Evolutionary conservation across 2,888 invertebrate species (phyloP).

Genomic region (Spodoptera exigua): DNA sequence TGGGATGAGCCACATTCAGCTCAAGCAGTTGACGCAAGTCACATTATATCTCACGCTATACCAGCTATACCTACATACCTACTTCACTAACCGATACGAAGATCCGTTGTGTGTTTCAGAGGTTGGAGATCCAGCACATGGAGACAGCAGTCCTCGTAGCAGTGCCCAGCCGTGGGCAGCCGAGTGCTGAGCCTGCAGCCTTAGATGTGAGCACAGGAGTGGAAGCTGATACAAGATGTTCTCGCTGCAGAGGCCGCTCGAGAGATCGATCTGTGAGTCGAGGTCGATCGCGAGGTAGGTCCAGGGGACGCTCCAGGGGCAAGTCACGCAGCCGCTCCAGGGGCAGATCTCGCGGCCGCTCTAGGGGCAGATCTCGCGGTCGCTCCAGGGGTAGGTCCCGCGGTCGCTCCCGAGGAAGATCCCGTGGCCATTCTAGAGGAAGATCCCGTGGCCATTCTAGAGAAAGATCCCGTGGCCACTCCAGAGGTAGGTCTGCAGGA

Average conservation of each 20-base stretch:
- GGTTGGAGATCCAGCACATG: slow-evolving; percentile 22
- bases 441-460: slow-evolving; percentile 27
- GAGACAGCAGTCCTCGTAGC: slow-evolving; percentile 24
- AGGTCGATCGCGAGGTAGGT: slow-evolving; percentile 5
- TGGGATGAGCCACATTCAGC: slow-evolving; percentile 8
- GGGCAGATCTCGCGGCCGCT: slow-evolving; percentile 11
- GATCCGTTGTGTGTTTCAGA: slow-evolving; percentile 48
- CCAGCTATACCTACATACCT: neutral
- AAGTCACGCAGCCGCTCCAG: slow-evolving; percentile 11
- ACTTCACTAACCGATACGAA: slow-evolving; percentile 3
- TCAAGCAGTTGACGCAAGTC: slow-evolving; percentile 16
- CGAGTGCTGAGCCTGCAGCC: slow-evolving; percentile 15
- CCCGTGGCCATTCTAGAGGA: slow-evolving; percentile 21
- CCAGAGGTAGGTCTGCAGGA: slow-evolving; percentile 31
- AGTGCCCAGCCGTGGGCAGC: slow-evolving; percentile 11
- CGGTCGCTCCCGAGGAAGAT: slow-evolving; percentile 14
- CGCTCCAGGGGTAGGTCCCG: neutral
- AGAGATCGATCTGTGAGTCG: slow-evolving; percentile 39
- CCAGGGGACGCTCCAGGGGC: slow-evolving; percentile 17
- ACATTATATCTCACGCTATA: neutral
- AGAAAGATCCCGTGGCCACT: slow-evolving; percentile 18
- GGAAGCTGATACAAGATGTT: slow-evolving; percentile 19
- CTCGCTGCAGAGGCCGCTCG: slow-evolving; percentile 41
- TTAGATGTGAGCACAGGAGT: slow-evolving; percentile 18
- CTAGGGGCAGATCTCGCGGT: slow-evolving; percentile 2